These are phyloP conservation scores for Trachelus troglodyta DNA, from an alignment of 2,888 invertebrate species.

Conservation along the genomic window DNA sequence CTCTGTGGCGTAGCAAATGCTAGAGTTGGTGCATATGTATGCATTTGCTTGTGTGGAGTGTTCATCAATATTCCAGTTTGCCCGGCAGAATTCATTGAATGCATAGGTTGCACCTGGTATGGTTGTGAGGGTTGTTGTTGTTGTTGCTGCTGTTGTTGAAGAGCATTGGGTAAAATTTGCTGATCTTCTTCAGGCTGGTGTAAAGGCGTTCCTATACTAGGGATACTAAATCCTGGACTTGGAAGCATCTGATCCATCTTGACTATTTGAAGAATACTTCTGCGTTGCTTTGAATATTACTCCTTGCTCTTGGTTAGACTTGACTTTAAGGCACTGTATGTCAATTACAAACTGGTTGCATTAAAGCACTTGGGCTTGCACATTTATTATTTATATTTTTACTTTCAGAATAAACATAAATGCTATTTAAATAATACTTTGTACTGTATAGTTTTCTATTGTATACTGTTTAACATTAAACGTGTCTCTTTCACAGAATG, in stretches of 20 bases:
- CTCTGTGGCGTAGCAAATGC: constrained; percentile 84
- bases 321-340: background rate
- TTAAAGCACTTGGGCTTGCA: background rate
- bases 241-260: constrained; percentile 92
- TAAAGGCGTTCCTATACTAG: constrained; percentile 89
- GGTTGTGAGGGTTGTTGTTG: constrained; percentile 70
- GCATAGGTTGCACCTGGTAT: constrained; percentile 67
- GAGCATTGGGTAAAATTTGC: constrained; percentile 86
- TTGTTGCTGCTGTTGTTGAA: constrained; percentile 76
- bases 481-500: background rate
- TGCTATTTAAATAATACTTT: background rate
- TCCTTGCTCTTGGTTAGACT: background rate
- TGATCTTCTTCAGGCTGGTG: constrained; percentile 94
- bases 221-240: constrained; percentile 89
- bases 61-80: constrained; percentile 74
- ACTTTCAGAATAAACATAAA: background rate
- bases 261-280: constrained; percentile 1
- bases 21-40: constrained; percentile 79
- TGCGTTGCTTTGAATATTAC: background rate
- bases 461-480: background rate
- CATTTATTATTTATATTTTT: background rate
- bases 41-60: constrained; percentile 79
- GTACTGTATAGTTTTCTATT: background rate
- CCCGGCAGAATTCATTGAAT: constrained; percentile 70
- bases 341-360: background rate